Conservation (phyloP, 2,888 invertebrate species). For the Andrena hattorfiana region DNA sequence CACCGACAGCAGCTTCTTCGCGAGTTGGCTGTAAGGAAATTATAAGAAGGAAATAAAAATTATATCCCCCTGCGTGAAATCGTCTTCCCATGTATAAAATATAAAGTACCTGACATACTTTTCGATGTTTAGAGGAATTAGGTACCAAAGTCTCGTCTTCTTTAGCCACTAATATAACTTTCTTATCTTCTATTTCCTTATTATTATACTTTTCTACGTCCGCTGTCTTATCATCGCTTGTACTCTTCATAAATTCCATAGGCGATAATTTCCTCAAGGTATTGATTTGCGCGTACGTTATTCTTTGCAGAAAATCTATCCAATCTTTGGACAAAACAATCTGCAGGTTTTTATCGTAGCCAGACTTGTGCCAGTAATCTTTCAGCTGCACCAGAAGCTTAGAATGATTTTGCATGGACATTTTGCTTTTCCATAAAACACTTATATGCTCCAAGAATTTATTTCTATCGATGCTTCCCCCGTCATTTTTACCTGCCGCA, state of each 20-base stretch:
- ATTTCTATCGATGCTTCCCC: conserved; percentile 60
- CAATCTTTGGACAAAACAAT: conserved; percentile 86
- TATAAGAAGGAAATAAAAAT: background rate
- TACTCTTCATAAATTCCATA: background rate
- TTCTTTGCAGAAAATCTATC: conserved; percentile 85
- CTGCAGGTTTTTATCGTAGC: conserved; percentile 84
- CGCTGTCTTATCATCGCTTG: conserved; percentile 12
- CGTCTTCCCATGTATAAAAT: background rate
- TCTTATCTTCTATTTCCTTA: conserved; percentile 40
- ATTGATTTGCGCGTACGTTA: conserved; percentile 81
- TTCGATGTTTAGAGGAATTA: background rate
- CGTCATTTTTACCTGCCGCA: conserved; percentile 68
- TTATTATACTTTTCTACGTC: conserved; percentile 51
- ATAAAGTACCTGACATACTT: conserved; percentile 28
- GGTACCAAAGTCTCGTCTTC: conserved; percentile 1
- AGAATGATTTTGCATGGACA: conserved; percentile 85
- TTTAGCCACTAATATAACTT: conserved; percentile 31
- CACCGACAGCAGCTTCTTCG: conserved; percentile 14
- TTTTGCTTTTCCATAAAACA: conserved; percentile 74
- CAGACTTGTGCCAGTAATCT: conserved; percentile 85
- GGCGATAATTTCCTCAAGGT: conserved; percentile 71
- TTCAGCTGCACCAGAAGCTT: conserved; percentile 85
- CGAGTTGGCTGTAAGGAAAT: conserved; percentile 37
- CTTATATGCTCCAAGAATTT: conserved; percentile 70
- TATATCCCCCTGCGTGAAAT: background rate